These are phyloP conservation scores for Platichthys stellatus DNA, from an alignment of 2,113 vertebrate genomes.

Conservation along the genomic window DNA sequence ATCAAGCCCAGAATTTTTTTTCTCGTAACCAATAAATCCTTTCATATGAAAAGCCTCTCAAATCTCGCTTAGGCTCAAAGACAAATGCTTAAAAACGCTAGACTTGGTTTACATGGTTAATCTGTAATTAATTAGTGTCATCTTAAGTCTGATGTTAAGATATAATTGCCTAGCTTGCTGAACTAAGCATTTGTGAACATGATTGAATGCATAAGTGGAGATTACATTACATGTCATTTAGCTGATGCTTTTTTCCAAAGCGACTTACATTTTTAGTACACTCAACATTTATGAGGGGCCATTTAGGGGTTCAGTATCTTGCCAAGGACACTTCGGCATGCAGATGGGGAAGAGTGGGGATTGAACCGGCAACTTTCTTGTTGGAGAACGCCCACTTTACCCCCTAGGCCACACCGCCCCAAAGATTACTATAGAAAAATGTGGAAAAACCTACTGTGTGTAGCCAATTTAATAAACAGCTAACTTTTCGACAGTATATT, in stretches of 20 bases:
- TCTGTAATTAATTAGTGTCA: background rate
- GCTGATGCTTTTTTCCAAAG: too few relatives aligned
- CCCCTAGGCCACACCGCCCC: too few relatives aligned
- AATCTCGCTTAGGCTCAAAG: background rate
- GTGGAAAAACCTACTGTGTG: background rate
- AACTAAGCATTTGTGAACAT: background rate
- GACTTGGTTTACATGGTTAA: slow-evolving; percentile 1
- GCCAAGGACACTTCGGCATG: too few relatives aligned
- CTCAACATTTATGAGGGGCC: too few relatives aligned
- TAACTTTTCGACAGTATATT: background rate
- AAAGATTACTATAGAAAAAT: background rate
- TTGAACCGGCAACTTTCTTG: too few relatives aligned
- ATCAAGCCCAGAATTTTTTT: background rate
- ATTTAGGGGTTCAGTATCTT: too few relatives aligned
- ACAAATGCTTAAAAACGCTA: background rate
- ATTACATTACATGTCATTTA: background rate
- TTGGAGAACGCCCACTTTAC: too few relatives aligned
- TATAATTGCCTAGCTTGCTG: background rate
- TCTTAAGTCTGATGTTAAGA: background rate
- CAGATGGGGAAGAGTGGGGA: too few relatives aligned
- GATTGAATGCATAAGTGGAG: background rate
- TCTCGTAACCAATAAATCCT: background rate
- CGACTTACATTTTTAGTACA: too few relatives aligned
- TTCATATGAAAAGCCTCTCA: background rate
- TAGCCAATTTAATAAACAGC: background rate